A percentile compares a stretch with the other conserved stretches of the same genome.
phyloP scores from a whole-genome alignment of 1,140 invertebrate species.

The Drosophila takahashii region DNA sequence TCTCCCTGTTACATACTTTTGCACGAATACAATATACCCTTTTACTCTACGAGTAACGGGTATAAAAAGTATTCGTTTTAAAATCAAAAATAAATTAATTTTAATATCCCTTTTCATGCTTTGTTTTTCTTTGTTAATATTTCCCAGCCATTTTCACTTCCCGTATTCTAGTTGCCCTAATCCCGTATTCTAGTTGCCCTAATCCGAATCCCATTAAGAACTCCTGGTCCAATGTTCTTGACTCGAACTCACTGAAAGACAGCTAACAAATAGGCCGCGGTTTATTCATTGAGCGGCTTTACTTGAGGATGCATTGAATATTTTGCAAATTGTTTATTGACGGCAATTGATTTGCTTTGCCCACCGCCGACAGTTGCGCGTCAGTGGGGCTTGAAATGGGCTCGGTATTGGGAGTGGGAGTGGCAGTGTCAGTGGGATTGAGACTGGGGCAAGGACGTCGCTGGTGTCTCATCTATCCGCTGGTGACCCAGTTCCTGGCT shows the following conservation, averaged over 20 bases:
- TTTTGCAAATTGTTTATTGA: constrained; percentile 53
- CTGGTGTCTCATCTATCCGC: constrained; percentile 23
- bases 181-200: neutral
- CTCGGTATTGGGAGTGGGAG: constrained; percentile 32
- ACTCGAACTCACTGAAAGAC: neutral
- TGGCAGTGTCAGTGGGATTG: neutral
- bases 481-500: constrained; percentile 63
- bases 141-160: too few relatives aligned
- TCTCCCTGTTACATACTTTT: too few relatives aligned
- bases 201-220: constrained; percentile 23
- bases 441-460: constrained; percentile 58
- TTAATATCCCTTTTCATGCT: too few relatives aligned
- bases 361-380: constrained; percentile 64
- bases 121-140: too few relatives aligned
- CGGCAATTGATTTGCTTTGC: constrained; percentile 44
- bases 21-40: too few relatives aligned
- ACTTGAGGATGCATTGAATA: constrained; percentile 47
- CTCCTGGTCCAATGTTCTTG: constrained; percentile 8
- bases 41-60: too few relatives aligned
- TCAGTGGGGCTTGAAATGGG: constrained; percentile 20
- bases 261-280: neutral
- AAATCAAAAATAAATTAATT: too few relatives aligned
- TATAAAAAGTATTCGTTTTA: too few relatives aligned
- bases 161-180: neutral
- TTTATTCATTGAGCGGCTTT: constrained; percentile 8